Base-by-base conservation (phyloP, 2,888 invertebrate species). In the Drosophila putrida region DNA sequence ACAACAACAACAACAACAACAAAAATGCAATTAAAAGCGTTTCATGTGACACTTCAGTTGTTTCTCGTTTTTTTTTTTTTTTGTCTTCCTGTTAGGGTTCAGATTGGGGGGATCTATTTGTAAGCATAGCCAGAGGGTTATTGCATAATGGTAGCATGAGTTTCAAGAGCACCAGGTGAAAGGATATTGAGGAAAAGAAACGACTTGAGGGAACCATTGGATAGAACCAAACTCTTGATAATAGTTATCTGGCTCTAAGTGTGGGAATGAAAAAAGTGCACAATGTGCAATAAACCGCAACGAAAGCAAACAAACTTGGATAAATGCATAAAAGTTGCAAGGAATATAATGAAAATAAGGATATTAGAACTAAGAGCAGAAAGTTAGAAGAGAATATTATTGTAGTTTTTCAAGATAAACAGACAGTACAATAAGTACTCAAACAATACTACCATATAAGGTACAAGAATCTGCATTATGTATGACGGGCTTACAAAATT, bases 1-100 rank as follows among this genome's bases (percentile, higher is more conserved):
- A 36, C 63, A 50, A 33, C 64, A 65, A 46, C 13, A 44, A n/a
- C n/a, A n/a, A n/a, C n/a, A n/a, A n/a, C n/a, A 46, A 73, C 82
- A 80, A 60, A 63, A 75, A 87, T 81, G 79, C 82, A 83, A 83
- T 82, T 83, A 86, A 86, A 73, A 75, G 64, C 82, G 82, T 80
- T 88, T 87, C 80, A 73, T 85, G 82, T 80, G 85, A 84, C 88
- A 85, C 80, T 87, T 75, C 68, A 71, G 60, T 76, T 53, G 51
- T 31, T 58, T 57, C 62, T 13, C 28, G 4, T 46, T 39, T 11
- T 49, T 6, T 35, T 39, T 57, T 11, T 11, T 43, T 4, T 6
- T 11, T n/a, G 4, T 15, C 13, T 9, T 20, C 6, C 11, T 6
- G 33, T 15, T 31, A 33, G 20, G 8, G 55, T 8, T 33, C 25